Evolutionary conservation across 2,797 vertebrate genomes (phyloP).

Genomic region (Arrhamphus sclerolepis): DNA sequence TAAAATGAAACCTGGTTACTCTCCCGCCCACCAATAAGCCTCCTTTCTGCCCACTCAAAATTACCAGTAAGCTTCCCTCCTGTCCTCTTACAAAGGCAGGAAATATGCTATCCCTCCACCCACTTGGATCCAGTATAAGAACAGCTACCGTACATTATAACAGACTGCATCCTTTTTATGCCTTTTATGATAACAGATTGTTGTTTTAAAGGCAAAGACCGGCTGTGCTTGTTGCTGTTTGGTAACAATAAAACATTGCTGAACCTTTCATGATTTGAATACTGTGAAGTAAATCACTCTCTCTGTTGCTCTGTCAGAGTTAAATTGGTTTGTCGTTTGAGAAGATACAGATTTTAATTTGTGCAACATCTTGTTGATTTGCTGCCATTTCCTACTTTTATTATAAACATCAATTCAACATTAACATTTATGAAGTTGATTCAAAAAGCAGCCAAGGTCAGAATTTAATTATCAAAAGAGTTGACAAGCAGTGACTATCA

Average conservation of each 20-base stretch:
- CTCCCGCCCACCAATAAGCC: constrained; percentile 47
- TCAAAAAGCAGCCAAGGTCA: constrained; percentile 21
- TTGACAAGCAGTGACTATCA: constrained; percentile 6
- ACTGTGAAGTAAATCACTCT: neutral
- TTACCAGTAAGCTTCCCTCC: constrained; percentile 47
- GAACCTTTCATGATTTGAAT: neutral
- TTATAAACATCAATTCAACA: constrained; percentile 3
- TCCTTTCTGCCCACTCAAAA: constrained; percentile 51
- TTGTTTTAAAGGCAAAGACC: neutral
- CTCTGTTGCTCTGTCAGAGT: neutral
- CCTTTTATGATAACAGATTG: no score
- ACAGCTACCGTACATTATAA: constrained; percentile 20
- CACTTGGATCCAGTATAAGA: constrained; percentile 35
- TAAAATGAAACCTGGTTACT: constrained; percentile 43
- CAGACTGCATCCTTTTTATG: neutral
- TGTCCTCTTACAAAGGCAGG: constrained; percentile 39
- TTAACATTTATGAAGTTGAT: neutral
- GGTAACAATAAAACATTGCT: neutral
- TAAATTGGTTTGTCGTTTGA: neutral
- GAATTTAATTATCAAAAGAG: constrained; percentile 21
- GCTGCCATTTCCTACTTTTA: neutral
- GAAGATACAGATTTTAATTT: constrained; percentile 11
- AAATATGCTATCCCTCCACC: constrained; percentile 50
- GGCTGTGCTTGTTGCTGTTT: no score
- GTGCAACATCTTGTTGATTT: constrained; percentile 1